A percentile compares a stretch with the other conserved stretches of the same genome.
These are phyloP conservation scores for Oxyscelio sp. DNA, from an alignment of 2,888 invertebrate genomes.

Conservation along the genomic window DNA sequence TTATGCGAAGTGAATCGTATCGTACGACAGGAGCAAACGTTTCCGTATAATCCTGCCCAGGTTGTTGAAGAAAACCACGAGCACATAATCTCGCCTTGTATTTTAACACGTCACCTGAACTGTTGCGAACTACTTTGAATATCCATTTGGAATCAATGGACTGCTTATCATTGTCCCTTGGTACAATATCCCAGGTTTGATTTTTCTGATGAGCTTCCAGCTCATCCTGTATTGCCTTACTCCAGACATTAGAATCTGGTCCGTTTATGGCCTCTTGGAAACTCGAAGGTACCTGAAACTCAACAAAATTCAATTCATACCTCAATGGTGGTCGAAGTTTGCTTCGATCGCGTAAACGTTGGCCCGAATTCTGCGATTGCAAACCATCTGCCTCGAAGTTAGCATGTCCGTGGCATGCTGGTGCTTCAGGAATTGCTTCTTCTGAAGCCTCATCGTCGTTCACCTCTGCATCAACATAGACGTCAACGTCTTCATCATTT, in stretches of 20 bases:
- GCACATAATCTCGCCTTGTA: constrained; percentile 44
- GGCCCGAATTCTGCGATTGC: neutral
- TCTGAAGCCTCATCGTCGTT: neutral
- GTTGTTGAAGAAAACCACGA: constrained; percentile 48
- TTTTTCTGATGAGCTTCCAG: neutral
- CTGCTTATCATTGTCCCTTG: neutral
- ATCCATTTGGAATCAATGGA: constrained; percentile 28
- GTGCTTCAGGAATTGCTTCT: too few species aligned
- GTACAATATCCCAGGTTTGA: constrained; percentile 19
- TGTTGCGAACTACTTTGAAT: constrained; percentile 2
- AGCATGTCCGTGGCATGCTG: too few species aligned
- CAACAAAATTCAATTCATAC: neutral
- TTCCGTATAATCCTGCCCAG: constrained; percentile 39
- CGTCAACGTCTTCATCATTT: too few species aligned
- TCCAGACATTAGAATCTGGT: neutral
- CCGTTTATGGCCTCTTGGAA: constrained; percentile 8
- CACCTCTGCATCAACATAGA: too few species aligned
- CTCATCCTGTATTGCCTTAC: constrained; percentile 15
- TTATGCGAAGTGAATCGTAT: constrained; percentile 41
- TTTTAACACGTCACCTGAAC: neutral
- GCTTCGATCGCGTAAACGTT: neutral
- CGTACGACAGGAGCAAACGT: too few species aligned
- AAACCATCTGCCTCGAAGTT: neutral
- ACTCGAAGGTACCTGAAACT: neutral
- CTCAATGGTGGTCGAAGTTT: neutral